Evolutionary conservation across 30 jellyfish, hydroid and myxozoan genomes (phyloP), one percentile per base, ranked within the genome.

Genomic region (Morbakka virulenta): DNA sequence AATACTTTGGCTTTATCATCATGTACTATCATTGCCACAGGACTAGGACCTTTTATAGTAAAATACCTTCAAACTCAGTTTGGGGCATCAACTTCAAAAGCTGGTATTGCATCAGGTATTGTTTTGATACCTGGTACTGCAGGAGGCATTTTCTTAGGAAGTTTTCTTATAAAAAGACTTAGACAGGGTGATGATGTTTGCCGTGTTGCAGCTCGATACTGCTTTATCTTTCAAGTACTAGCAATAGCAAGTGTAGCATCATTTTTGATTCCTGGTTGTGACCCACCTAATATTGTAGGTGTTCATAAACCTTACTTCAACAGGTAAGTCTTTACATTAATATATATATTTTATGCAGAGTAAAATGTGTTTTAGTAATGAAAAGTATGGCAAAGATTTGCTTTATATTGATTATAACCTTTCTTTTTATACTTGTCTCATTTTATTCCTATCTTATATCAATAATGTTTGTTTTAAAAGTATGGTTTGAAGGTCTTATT

Each of bases 91-190:
- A 91, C 93, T 29, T 77, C 94, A 68, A 41, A 73, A n/a, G 98
- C 98, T 25, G 98, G 98, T 11, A 79, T 91, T 49, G 96, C 98
- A 2, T 92, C 95, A n/a, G 98, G 98, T 21, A 72, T 87, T 1
- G 81, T 96, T 13, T 49, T 91, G 67, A 91, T 91, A 25, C 98
- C 98, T 13, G 98, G 98, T 32, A 91, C 98, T 0, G 96, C 98
- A 4, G 96, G 96, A 0, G 98, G 98, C 71, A 91, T 91, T 20
- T 80, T 91, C 66, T 62, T 91, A 49, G 98, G 98, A 13, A 91
- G 98, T 64, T 74, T 84, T 24, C 82, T 91, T 31, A 91, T 91
- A 95, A 79, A 84, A 67, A 61, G 96, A 62, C 83, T 91, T 27
- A 72, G 85, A 57, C n/a, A n/a, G n/a, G 95, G 83, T 32, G 25